These are phyloP conservation scores for Chromis chromis DNA, from an alignment of 2,797 vertebrate species.

Conservation along the genomic window DNA sequence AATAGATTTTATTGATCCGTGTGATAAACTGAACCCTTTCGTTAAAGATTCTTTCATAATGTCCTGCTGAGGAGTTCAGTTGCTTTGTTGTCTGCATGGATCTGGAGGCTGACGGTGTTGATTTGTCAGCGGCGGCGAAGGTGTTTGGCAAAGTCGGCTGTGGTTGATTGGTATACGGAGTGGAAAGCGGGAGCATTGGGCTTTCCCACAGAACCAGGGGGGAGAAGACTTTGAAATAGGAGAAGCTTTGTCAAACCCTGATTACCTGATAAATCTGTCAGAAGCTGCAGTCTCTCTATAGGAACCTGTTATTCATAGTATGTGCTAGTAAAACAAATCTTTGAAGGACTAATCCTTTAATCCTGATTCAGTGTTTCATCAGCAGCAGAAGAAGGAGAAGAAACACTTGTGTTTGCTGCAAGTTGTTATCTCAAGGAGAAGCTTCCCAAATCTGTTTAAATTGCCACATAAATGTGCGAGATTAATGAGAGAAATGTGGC, in stretches of 20 bases:
- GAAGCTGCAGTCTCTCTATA: constrained; percentile 47
- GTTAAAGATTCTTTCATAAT: constrained; percentile 61
- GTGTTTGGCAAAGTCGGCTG: constrained; percentile 42
- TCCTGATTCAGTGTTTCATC: constrained; percentile 53
- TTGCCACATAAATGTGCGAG: constrained; percentile 50
- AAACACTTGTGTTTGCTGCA: constrained; percentile 57
- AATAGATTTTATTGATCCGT: constrained; percentile 66
- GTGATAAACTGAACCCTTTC: constrained; percentile 55
- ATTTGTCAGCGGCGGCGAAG: constrained; percentile 46
- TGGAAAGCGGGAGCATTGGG: constrained; percentile 62
- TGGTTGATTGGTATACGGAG: constrained; percentile 48
- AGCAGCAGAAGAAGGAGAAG: constrained; percentile 51
- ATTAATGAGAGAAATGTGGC: constrained; percentile 55
- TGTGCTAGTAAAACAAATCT: constrained; percentile 60
- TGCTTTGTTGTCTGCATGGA: constrained; percentile 57
- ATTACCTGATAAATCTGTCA: constrained; percentile 77
- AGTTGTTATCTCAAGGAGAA: constrained; percentile 36
- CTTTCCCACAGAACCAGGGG: constrained; percentile 72
- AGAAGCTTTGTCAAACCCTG: constrained; percentile 70
- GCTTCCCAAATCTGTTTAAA: constrained; percentile 46
- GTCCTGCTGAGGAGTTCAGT: constrained; percentile 52
- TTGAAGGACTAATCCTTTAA: constrained; percentile 71
- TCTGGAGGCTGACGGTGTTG: constrained; percentile 45
- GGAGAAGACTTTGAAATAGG: constrained; percentile 74
- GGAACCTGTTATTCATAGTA: constrained; percentile 62